Evolutionary conservation across 2,888 invertebrate genomes (phyloP), one percentile per base, ranked within the genome.

Genomic region (Zygogramma bicolorata): DNA sequence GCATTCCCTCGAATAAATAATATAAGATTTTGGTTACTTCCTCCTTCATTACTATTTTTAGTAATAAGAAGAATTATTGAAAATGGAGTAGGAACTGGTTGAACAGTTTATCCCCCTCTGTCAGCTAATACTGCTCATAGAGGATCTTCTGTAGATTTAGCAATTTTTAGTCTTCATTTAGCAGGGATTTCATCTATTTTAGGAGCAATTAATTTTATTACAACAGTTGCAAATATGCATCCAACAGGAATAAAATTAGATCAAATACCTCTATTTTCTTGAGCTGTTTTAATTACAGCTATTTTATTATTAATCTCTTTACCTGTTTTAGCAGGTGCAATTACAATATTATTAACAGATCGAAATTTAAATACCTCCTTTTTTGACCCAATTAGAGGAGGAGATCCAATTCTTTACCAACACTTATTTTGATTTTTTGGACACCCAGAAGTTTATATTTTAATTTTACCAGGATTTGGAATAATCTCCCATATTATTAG

Each of bases 341-440:
- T 95, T 87, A 95, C 94, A 3, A 94, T 95, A 90, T 80, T 95
- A 76, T 85, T 95, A 86, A 93, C 92, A 2, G 94, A 95, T 82
- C 94, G 94, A 85, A 94, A 95, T 88, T 85, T 94, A 86, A 94
- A 94, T 89, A 94, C 94, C 0, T 91, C 93, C 0, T 95, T 95
- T 87, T 95, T 95, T 90, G 93, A 95, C 38, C 94, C 94, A 0
- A 89, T 91, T 0, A 94, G 93, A 73, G 95, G 94, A 29, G 95
- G 94, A 66, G 94, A 95, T 68, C 94, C 94, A 1, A 91, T 95
- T 88, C 80, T 95, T 79, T 95, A 93, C 67, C 94, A 95, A 91
- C 94, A 95, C 86, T 88, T 95, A 90, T 94, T 95, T 88, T 95
- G 94, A 92, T 95, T 95, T 88, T 95, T 95, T 90, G 95, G 94